Conservation (phyloP, 2,113 vertebrate species). For the Alces alces region DNA sequence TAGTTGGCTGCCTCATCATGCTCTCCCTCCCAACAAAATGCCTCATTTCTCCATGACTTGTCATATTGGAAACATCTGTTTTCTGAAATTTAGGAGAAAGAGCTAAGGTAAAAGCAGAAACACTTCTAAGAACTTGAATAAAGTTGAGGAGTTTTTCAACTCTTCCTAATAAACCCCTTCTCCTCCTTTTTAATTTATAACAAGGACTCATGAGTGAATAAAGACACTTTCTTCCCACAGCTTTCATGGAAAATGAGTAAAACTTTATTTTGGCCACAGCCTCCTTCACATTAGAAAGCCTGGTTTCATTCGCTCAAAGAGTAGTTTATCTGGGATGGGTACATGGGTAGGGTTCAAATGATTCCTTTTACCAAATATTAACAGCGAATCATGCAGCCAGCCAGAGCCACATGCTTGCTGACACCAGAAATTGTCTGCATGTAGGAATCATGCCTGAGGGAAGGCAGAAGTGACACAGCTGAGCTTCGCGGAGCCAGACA, state of each 20-base stretch:
- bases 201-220: neutral
- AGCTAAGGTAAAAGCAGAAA: neutral
- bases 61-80: neutral
- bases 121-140: neutral
- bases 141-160: neutral
- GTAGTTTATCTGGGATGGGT: slow-evolving; percentile 56
- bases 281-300: slow-evolving; percentile 26
- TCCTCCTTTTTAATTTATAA: neutral
- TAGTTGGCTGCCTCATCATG: neutral
- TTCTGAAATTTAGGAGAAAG: neutral
- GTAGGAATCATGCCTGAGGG: slow-evolving; percentile 43
- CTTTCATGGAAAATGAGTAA: slow-evolving; percentile 19
- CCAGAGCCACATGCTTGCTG: slow-evolving; percentile 67
- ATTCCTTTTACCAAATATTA: slow-evolving; percentile 71
- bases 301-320: neutral
- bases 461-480: slow-evolving; percentile 34
- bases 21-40: neutral
- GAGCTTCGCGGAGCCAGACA: slow-evolving; percentile 1
- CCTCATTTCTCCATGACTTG: neutral
- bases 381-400: slow-evolving; percentile 71
- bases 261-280: neutral
- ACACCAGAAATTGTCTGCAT: slow-evolving; percentile 68
- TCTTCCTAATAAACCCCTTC: neutral
- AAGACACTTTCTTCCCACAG: neutral
- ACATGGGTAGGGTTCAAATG: slow-evolving; percentile 62